Evolutionary conservation across 1,140 invertebrate genomes (phyloP), one percentile per base, ranked within the genome.

Genomic region (Vanessa tameamea): DNA sequence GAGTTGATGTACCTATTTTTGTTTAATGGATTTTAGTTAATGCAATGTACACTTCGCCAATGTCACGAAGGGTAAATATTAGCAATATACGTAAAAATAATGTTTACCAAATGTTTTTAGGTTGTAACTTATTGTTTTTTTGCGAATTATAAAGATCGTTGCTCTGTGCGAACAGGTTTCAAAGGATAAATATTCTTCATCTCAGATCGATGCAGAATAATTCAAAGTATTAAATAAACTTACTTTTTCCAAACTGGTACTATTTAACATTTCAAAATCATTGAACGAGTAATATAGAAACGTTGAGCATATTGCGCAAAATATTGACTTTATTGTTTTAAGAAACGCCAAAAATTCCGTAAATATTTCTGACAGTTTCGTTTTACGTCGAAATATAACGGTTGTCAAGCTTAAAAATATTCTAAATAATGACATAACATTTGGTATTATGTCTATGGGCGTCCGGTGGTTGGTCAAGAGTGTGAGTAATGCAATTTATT

Each of bases 261-360:
- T 88, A 77, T 82, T 90, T 82, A 86, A 76, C 89, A 91, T 91
- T 90, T 89, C 87, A 88, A 87, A 78, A 70, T 89, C 83, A 84
- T 75, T 76, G 77, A 88, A 89, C 51, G 78, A 87, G 75, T 86
- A 85, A 82, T 82, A 81, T 26, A 87, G 65, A 69, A 83, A 87
- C 69, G 75, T 72, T 69, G 68, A 85, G 78, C 87, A 91, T 90
- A 90, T 82, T 89, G 84, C 77, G 75, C 61, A 75, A 61, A 87
- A 50, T 81, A 88, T 79, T 79, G 78, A 80, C 82, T 86, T 88
- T 75, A 89, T 67, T 73, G 72, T 80, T 70, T 80, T 73, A 82
- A 88, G 48, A 82, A 87, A 87, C 75, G 76, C 79, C 78, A 82
- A 84, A 83, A 85, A 81, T 69, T 82, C 78, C 73, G 76, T 76